phyloP scores from a whole-genome alignment of 1,140 invertebrate species.

The Micrasema minimum region DNA sequence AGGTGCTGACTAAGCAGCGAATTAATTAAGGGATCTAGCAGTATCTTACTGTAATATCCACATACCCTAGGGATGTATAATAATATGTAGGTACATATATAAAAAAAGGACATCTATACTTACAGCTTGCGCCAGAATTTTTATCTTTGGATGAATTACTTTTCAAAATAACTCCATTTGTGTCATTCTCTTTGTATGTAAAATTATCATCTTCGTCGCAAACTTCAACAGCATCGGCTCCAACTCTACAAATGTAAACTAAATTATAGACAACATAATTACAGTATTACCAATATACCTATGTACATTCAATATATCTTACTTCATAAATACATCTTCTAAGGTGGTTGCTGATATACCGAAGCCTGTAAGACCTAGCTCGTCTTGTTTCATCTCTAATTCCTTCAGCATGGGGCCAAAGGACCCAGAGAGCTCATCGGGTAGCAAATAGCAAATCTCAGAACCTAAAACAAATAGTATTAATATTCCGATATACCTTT shows the following conservation, averaged over 20 bases:
- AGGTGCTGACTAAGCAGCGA: no score
- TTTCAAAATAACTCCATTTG: conserved; percentile 18
- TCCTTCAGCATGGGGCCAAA: conserved; percentile 75
- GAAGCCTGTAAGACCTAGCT: conserved; percentile 74
- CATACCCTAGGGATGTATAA: no score
- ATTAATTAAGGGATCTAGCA: no score
- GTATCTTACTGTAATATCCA: no score
- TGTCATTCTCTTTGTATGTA: conserved; percentile 28
- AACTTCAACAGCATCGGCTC: conserved; percentile 56
- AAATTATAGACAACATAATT: no score
- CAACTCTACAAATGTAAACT: conserved; percentile 64
- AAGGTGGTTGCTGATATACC: conserved; percentile 85
- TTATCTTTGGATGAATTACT: not conserved
- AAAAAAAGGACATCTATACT: no score
- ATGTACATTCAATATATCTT: no score
- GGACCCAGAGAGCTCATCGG: conserved; percentile 63
- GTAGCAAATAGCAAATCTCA: conserved; percentile 70
- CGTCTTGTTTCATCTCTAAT: conserved; percentile 73
- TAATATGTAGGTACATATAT: no score
- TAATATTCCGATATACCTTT: no score
- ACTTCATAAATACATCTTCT: conserved; percentile 93
- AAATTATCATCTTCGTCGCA: conserved; percentile 38
- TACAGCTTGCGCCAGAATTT: no score
- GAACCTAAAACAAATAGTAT: conserved; percentile 59
- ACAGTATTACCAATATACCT: no score